Base-by-base conservation (phyloP, 1,140 invertebrate genomes). In the Lasioglossum albipes region DNA sequence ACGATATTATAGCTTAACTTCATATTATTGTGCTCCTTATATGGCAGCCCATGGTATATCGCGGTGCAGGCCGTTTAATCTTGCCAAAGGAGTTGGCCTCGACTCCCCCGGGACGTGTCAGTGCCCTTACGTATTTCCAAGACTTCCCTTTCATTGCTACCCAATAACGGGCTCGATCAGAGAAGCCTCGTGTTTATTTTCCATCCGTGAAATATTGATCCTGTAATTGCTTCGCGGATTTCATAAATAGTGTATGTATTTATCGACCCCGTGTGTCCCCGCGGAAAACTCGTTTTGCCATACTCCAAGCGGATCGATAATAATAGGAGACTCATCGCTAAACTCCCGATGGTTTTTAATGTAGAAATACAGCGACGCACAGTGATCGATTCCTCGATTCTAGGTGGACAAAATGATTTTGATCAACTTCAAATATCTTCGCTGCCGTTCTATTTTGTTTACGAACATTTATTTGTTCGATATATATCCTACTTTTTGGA, bases 1-100 rank as follows among this genome's bases (percentile, higher is more conserved):
- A 79, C 77, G 59, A 77, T 84, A 89, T 89, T 82, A 81, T 68
- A 68, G 73, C 82, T 82, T 87, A 88, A 87, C 87, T 87, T 88
- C 54, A 75, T 84, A 85, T 87, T 85, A 87, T 88, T 87, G 81
- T 86, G 74, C 57, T 41, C 77, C 83, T 84, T 86, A 88, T 88
- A 86, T 57, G 84, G 86, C 36, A 68, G 54, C 75, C 62, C 77
- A 45, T 82, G 76, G 83, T 87, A 86, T 80, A 88, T 88, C 84
- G 85, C 83, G 41, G 42, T 57, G 67, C 61, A 62, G 72, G 59
- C 66, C 71, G 82, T 61, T 86, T 76, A 76, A 81, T 87, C 80
- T 86, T 78, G 62, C 74, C 49, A 49, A 65, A 80, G 61, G 69
- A 82, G 73, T 72, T 45, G 68, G n/a, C 73, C 36, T 75, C 71